Percentiles rank a stretch among this genome's conserved stretches.
phyloP scores from a whole-genome alignment of 2,113 vertebrate genomes.

The Cololabis saira region DNA sequence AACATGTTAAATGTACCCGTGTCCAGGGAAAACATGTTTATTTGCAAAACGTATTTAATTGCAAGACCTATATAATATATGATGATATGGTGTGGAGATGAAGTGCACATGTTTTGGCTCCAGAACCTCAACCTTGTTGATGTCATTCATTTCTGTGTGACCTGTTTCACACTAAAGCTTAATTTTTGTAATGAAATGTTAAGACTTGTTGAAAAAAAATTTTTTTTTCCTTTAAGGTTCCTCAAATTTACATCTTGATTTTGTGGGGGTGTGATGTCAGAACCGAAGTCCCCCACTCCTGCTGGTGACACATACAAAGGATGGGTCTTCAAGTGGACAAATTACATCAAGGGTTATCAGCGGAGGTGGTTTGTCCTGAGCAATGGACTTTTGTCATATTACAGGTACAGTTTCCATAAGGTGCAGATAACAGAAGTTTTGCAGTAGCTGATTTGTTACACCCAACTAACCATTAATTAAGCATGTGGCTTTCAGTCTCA shows the following conservation, averaged over 20 bases:
- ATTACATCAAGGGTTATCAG: constrained; percentile 95
- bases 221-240: constrained; percentile 29
- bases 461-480: no score
- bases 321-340: constrained; percentile 96
- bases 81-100: no score
- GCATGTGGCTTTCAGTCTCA: no score
- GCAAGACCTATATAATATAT: no score
- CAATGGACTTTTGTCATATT: constrained; percentile 92
- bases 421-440: not conserved
- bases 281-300: constrained; percentile 80
- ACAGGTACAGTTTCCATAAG: constrained; percentile 77
- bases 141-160: no score
- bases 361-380: constrained; percentile 93
- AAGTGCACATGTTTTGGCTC: no score
- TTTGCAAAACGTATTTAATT: not conserved
- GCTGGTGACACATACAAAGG: constrained; percentile 85
- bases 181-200: not conserved
- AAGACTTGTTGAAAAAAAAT: not conserved
- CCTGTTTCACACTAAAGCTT: not conserved
- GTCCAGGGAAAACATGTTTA: not conserved
- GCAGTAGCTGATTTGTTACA: not conserved
- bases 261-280: constrained; percentile 80
- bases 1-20: not conserved
- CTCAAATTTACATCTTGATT: constrained; percentile 31
- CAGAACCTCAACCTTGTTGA: no score